These are phyloP conservation scores for Colossoma macropomum DNA, from an alignment of 2,113 vertebrate genomes.

Conservation along the genomic window DNA sequence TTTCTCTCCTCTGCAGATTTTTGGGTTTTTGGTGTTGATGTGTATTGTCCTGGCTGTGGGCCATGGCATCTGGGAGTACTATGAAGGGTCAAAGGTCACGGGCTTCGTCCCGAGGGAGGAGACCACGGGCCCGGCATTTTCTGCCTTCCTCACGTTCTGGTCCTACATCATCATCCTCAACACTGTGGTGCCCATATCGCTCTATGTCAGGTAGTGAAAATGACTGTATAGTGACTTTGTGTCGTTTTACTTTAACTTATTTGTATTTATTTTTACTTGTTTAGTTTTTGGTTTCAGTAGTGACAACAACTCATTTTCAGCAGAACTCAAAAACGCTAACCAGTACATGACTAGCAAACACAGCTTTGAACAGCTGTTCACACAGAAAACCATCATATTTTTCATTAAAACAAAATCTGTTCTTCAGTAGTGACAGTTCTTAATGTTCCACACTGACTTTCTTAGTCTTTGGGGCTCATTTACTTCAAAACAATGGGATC, in stretches of 20 bases:
- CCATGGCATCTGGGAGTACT: slow-evolving; percentile 87
- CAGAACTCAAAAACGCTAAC: too few species aligned
- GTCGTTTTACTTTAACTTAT: slow-evolving; percentile 45
- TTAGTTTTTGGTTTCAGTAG: too few species aligned
- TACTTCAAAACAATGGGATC: too few species aligned
- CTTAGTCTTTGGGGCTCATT: too few species aligned
- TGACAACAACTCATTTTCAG: too few species aligned
- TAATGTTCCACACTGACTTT: too few species aligned
- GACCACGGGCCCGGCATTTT: slow-evolving; percentile 74
- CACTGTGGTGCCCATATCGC: slow-evolving; percentile 96
- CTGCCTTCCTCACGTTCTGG: slow-evolving; percentile 90
- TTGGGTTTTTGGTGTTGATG: slow-evolving; percentile 86
- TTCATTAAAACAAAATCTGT: too few species aligned
- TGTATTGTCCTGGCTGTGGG: slow-evolving; percentile 89
- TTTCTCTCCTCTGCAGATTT: slow-evolving; percentile 80
- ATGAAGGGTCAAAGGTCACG: slow-evolving; percentile 84
- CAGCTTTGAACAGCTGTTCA: too few species aligned
- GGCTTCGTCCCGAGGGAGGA: slow-evolving; percentile 84
- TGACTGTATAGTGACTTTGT: slow-evolving; percentile 50
- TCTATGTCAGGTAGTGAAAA: slow-evolving; percentile 87
- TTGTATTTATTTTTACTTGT: too few species aligned
- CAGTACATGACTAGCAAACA: too few species aligned
- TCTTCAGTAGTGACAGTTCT: too few species aligned
- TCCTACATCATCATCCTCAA: slow-evolving; percentile 98
- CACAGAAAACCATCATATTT: too few species aligned